Base-by-base conservation (phyloP, 1,140 invertebrate genomes). In the Hirudo medicinalis region DNA sequence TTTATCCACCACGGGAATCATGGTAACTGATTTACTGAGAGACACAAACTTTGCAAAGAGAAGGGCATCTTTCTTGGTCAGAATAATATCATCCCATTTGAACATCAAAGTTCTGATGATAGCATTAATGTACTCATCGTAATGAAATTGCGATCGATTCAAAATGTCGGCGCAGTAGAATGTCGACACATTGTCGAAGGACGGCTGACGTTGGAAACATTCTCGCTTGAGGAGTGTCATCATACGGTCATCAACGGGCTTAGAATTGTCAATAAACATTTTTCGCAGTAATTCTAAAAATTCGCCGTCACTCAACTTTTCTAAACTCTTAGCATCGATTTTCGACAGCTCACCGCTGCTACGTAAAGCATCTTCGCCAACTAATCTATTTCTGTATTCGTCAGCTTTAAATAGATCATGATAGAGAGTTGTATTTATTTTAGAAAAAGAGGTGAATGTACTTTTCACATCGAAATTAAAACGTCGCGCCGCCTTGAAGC, bases 131-230 rank as follows among this genome's bases (percentile, higher is more conserved):
- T 25, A 63, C 6, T 32, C 57, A 25, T 63, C 57, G 15, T 25
- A 63, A 63, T 63, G 19, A 13, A 11, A 25, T 6, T 63, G 9
- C 22, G 57, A 25, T 22, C 11, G 2, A 32, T 63, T 11, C 8
- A 63, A 32, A 32, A 32, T 32, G 29, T 63, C 57, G 9, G 57
- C 57, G 19, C 57, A 63, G 57, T 25, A 32, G 57, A 63, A 63
- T 20, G 29, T 25, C 57, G 22, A 11, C 11, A 63, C 57, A 63
- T 63, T 63, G 57, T 63, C 29, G 29, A 63, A 32, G 22, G 20
- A 63, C 20, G 57, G 57, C 57, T 25, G 57, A 22, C 57, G 22
- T 11, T 22, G 9, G 57, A 63, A 63, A 63, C 57, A 63, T 63
- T 63, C 57, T 32, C 57, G 4, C 43, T 49, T 5, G 43, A 49